phyloP scores from a whole-genome alignment of 2,888 invertebrate species.

The Amphimallon solstitiale region DNA sequence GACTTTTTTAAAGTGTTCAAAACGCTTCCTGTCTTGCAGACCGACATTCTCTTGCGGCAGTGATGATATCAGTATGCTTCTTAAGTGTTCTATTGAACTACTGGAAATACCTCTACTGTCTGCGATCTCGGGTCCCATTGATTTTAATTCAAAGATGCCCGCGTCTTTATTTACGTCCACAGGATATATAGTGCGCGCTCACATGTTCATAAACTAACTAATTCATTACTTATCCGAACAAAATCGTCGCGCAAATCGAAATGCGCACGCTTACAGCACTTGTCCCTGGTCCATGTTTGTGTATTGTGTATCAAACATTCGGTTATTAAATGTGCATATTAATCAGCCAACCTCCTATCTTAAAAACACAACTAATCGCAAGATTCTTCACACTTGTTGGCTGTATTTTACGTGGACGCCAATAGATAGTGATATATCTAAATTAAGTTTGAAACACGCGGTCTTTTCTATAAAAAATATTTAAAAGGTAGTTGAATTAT shows the following conservation, averaged over 20 bases:
- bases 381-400: too few species aligned
- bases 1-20: conserved; percentile 44
- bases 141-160: conserved; percentile 12
- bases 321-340: conserved; percentile 35
- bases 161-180: conserved; percentile 28
- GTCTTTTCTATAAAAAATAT: too few species aligned
- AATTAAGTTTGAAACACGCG: too few species aligned
- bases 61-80: conserved; percentile 68
- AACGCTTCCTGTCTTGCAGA: conserved; percentile 58
- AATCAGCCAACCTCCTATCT: background rate
- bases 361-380: background rate
- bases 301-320: conserved; percentile 37
- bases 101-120: conserved; percentile 62
- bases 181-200: conserved; percentile 29
- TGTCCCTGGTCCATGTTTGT: conserved; percentile 31
- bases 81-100: conserved; percentile 66
- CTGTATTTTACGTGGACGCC: too few species aligned
- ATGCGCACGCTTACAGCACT: conserved; percentile 32
- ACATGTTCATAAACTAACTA: conserved; percentile 41
- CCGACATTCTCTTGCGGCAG: conserved; percentile 69
- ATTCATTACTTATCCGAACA: conserved; percentile 37
- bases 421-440: too few species aligned
- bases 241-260: conserved; percentile 26
- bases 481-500: too few species aligned
- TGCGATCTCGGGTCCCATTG: conserved; percentile 48